These are phyloP conservation scores for Boloria euphrosyne DNA, from an alignment of 2,888 invertebrate genomes.

Conservation along the genomic window DNA sequence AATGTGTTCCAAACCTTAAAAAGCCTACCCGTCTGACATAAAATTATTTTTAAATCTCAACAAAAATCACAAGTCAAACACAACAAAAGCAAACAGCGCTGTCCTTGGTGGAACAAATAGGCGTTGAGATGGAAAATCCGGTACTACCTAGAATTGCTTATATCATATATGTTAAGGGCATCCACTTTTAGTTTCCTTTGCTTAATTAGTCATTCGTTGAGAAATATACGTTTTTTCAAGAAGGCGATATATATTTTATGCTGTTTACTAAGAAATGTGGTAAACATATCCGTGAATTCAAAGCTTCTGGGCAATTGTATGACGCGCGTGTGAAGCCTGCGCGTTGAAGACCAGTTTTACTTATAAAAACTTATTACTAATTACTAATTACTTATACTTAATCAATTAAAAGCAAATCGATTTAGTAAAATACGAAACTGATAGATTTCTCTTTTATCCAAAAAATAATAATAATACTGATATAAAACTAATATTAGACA, in stretches of 20 bases:
- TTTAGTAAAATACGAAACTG: no score
- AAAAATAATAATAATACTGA: no score
- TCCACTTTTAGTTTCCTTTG: slow-evolving; percentile 14
- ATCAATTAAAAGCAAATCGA: no score
- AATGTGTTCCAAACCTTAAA: no score
- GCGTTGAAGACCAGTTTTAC: no score
- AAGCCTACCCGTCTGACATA: no score
- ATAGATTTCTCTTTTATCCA: no score
- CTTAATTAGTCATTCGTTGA: slow-evolving; percentile 3
- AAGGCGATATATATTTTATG: not conserved
- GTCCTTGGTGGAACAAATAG: slow-evolving; percentile 9
- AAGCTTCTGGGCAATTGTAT: not conserved
- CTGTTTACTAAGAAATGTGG: not conserved
- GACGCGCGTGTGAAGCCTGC: no score
- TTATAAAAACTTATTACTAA: no score
- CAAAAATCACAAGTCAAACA: slow-evolving; percentile 2
- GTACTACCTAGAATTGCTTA: slow-evolving; percentile 11
- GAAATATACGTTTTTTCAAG: not conserved
- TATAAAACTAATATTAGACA: no score
- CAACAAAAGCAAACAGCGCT: not conserved
- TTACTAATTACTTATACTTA: no score
- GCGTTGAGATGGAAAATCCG: slow-evolving; percentile 7
- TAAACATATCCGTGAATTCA: not conserved
- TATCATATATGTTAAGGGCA: slow-evolving; percentile 23
- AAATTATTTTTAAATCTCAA: not conserved